Evolutionary conservation across 2,797 vertebrate species (phyloP).

Genomic region (Artibeus jamaicensis): DNA sequence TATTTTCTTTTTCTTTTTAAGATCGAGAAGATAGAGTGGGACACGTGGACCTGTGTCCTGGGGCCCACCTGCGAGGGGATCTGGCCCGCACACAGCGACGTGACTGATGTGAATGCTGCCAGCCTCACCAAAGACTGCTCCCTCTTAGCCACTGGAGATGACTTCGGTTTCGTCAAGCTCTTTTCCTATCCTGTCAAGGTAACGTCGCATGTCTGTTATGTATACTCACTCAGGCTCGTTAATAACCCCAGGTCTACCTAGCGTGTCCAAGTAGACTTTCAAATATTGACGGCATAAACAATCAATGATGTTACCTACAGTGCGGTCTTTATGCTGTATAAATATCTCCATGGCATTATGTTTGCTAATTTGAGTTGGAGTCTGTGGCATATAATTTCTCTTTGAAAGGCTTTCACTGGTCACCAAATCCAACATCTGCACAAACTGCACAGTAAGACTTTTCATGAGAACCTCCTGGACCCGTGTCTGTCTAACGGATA

Average conservation of each 20-base stretch:
- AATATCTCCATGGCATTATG: neutral
- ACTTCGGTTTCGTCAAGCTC: conserved; percentile 96
- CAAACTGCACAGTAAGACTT: neutral
- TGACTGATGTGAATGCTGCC: conserved; percentile 90
- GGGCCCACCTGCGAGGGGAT: conserved; percentile 94
- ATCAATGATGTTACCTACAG: neutral
- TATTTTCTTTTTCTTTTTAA: conserved; percentile 72
- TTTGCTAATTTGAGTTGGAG: neutral
- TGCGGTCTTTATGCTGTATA: neutral
- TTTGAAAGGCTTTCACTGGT: neutral
- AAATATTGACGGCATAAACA: neutral
- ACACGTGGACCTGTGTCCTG: conserved; percentile 93
- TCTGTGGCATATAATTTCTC: neutral
- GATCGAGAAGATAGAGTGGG: conserved; percentile 97
- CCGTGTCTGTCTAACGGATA: neutral
- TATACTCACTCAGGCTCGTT: neutral
- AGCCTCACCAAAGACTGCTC: conserved; percentile 91
- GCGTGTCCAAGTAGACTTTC: neutral
- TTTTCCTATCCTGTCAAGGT: conserved; percentile 95
- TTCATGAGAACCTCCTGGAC: neutral
- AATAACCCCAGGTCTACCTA: neutral
- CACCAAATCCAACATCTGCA: neutral
- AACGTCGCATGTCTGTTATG: conserved; percentile 13
- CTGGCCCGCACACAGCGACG: conserved; percentile 92
- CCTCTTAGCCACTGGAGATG: conserved; percentile 93